Base-by-base conservation (phyloP, 2,888 invertebrate species). In the Platycheirus rosarum region DNA sequence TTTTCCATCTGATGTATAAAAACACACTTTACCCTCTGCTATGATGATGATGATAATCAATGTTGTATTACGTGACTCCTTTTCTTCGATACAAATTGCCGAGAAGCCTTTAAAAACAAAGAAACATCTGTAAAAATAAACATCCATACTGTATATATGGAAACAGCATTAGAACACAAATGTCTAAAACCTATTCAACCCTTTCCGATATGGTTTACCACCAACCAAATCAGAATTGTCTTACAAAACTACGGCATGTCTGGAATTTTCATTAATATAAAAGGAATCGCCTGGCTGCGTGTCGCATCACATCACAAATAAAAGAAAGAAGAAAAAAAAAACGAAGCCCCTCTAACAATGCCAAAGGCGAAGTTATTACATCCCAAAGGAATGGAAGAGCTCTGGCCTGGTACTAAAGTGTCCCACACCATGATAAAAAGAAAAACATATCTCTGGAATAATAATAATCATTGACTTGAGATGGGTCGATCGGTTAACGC, bases 251-350 rank as follows among this genome's bases (percentile, higher is more conserved):
- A 66, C 60, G 80, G 80, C 77, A 82, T 62, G 80, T 71, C 77
- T 77, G 80, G 80, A 82, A 82, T 82, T 82, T 82, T 82, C 77
- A 82, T 82, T 82, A 77, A 77, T 65, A 37, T 70, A 77, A 76
- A 76, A 82, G 66, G 66, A 55, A 48, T 37, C 14, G 44, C 40
- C 14, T 49, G 60, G 40, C 53, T 69, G 75, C 78, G 65, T 66
- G 73, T 66, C 60, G 40, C 40, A 73, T 73, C 23, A 23, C 23
- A 23, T 23, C 23, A 2, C 14, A 55, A 55, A 40, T 18, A 29
- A 40, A 37, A 23, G 20, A 37, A 20, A 13, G 2, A 42, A 2
- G 13, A 35, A n/a, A n/a, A 53, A 1, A 53, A 35, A 20, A 55
- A 37, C 26, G 44, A 48, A 40, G 5, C 32, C 23, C 35, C 44